These are phyloP conservation scores for Promerops cafer DNA, from an alignment of 2,113 vertebrate genomes.

Conservation along the genomic window DNA sequence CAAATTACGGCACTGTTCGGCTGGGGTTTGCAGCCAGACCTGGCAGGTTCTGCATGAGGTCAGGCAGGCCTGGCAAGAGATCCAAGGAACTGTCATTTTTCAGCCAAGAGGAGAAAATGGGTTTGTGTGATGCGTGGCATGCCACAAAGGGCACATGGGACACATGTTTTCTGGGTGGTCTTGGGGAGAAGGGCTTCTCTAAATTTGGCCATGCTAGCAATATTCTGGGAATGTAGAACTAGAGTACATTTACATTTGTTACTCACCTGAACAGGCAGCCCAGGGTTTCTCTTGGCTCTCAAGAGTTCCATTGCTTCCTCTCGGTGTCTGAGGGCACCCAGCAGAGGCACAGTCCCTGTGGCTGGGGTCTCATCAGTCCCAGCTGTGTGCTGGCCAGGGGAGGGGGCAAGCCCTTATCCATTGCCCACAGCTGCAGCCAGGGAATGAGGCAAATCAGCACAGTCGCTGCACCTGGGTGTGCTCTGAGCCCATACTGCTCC, in stretches of 20 bases:
- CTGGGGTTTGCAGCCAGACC: neutral
- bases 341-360: neutral
- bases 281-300: neutral
- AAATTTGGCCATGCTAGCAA: neutral
- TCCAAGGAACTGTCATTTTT: neutral
- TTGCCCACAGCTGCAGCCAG: neutral
- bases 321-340: neutral
- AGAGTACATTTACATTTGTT: neutral
- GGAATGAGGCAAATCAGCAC: neutral
- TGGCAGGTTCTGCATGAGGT: neutral
- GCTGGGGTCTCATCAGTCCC: fast-evolving
- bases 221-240: neutral
- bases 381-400: neutral
- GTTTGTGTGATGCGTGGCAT: neutral
- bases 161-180: neutral
- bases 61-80: neutral
- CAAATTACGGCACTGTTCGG: neutral
- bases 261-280: neutral
- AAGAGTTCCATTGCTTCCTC: neutral
- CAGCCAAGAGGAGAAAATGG: neutral
- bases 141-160: fast-evolving
- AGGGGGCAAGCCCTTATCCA: neutral
- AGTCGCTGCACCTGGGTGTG: neutral
- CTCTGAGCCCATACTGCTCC: neutral
- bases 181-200: neutral